Conservation (phyloP, 2,888 invertebrate species). For the Xylota segnis region DNA sequence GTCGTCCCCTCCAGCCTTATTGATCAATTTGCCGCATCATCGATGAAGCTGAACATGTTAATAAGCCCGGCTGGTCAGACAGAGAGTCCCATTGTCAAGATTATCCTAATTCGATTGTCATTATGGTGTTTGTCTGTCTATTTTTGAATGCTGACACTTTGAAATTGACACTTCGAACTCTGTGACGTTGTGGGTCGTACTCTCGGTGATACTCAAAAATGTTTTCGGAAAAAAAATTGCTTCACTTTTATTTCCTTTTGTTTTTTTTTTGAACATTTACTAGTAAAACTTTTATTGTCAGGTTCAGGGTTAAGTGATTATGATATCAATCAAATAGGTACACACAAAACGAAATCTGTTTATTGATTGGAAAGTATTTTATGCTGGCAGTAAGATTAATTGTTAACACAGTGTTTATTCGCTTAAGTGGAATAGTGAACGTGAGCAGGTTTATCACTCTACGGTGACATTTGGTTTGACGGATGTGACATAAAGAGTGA, state of each 20-base stretch:
- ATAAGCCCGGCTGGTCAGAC: background rate
- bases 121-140: background rate
- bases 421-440: constrained; percentile 2
- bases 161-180: background rate
- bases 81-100: background rate
- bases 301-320: constrained; percentile 26
- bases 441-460: background rate
- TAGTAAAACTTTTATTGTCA: background rate
- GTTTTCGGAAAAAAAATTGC: constrained; percentile 3
- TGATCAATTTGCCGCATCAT: constrained; percentile 67
- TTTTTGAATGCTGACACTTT: constrained; percentile 24
- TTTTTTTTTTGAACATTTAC: background rate
- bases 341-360: background rate
- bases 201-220: background rate
- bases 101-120: constrained; percentile 9
- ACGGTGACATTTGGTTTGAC: constrained; percentile 9
- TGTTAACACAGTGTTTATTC: background rate
- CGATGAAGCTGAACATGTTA: constrained; percentile 53
- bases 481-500: constrained; percentile 12
- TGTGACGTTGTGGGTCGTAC: background rate
- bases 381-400: constrained; percentile 15
- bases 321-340: constrained; percentile 28
- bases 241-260: background rate
- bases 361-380: constrained; percentile 6
- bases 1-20: background rate